Conservation (phyloP, 2,888 invertebrate species). For the Sialis lutaria region DNA sequence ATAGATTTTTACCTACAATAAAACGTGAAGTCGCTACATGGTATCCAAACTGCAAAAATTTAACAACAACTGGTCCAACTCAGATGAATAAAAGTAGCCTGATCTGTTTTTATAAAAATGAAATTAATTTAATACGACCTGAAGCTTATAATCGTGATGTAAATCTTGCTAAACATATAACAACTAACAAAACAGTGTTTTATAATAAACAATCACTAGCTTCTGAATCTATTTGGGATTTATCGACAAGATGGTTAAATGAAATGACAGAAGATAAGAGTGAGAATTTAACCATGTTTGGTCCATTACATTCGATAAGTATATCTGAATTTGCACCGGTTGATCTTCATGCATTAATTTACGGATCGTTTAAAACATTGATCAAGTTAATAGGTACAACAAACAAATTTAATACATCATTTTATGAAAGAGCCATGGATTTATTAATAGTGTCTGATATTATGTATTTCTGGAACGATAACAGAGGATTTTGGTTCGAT, state of each 20-base stretch:
- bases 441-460: constrained; percentile 44
- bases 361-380: constrained; percentile 44
- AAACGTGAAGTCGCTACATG: constrained; percentile 49
- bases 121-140: constrained; percentile 25
- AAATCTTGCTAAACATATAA: constrained; percentile 57
- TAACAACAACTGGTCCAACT: constrained; percentile 23
- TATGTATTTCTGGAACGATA: constrained; percentile 52
- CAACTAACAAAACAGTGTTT: constrained; percentile 31
- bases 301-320: constrained; percentile 28
- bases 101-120: constrained; percentile 40
- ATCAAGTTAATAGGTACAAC: constrained; percentile 37
- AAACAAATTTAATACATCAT: constrained; percentile 31
- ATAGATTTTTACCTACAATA: constrained; percentile 32
- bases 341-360: constrained; percentile 64
- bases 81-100: constrained; percentile 46
- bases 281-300: constrained; percentile 29
- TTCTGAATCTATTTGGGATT: constrained; percentile 67
- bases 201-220: no score
- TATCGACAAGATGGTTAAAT: constrained; percentile 64
- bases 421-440: constrained; percentile 31
- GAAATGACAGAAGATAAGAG: constrained; percentile 33
- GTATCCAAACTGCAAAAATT: constrained; percentile 29
- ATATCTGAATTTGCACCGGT: constrained; percentile 60
- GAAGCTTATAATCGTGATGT: constrained; percentile 29
- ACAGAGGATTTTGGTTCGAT: constrained; percentile 66